These are phyloP conservation scores for Okamejei kenojei DNA, from an alignment of 2,797 vertebrate species.

Conservation along the genomic window DNA sequence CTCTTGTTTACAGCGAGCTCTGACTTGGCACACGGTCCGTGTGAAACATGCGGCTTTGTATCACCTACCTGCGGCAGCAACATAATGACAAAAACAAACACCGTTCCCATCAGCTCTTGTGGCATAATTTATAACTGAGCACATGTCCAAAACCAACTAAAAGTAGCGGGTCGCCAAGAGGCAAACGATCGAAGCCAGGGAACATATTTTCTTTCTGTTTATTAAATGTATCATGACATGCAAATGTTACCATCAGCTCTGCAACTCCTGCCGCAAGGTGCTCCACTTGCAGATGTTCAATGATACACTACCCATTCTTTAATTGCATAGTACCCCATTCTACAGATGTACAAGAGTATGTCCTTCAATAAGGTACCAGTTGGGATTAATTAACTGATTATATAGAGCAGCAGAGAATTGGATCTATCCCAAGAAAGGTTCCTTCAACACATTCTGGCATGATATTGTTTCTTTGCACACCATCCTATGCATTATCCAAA, in stretches of 20 bases:
- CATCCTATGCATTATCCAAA: neutral
- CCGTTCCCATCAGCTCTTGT: neutral
- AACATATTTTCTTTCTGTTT: neutral
- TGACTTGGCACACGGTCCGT: neutral
- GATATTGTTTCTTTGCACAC: neutral
- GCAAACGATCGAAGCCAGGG: neutral
- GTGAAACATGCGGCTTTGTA: neutral
- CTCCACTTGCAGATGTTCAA: neutral
- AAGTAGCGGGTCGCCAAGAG: neutral
- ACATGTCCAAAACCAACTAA: neutral
- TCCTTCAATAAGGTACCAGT: constrained; percentile 1
- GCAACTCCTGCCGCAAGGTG: neutral
- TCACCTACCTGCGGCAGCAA: neutral
- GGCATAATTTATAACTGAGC: neutral
- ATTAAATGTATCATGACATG: neutral
- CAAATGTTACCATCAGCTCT: neutral
- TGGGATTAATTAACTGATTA: constrained; percentile 34
- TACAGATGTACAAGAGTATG: constrained; percentile 28
- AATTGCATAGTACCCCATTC: neutral
- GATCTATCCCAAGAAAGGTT: neutral
- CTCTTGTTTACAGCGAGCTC: neutral
- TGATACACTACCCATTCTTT: neutral
- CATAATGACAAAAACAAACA: neutral
- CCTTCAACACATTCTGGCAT: constrained; percentile 15
- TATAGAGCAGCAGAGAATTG: neutral